Percentiles rank a stretch among this genome's conserved stretches.
These are phyloP conservation scores for Fistularia tabacaria DNA, from an alignment of 2,797 vertebrate genomes.

Conservation along the genomic window DNA sequence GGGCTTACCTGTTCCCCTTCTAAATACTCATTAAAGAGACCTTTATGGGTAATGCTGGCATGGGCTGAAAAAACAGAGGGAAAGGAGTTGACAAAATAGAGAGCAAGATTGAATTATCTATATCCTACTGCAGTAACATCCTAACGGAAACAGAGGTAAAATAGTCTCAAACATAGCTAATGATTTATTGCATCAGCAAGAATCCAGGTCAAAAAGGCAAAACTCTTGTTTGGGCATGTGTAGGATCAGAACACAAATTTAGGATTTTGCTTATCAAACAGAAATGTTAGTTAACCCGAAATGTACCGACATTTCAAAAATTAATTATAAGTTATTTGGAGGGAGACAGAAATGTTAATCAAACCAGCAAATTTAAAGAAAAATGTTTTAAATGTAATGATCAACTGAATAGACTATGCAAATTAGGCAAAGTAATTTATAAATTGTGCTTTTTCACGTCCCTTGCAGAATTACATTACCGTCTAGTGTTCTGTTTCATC, in stretches of 20 bases:
- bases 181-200: conserved; percentile 46
- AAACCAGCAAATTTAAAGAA: too few species aligned
- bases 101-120: conserved; percentile 32
- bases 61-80: conserved; percentile 49
- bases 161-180: conserved; percentile 29
- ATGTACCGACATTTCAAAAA: too few species aligned
- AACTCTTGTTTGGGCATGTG: conserved; percentile 8
- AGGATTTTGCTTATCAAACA: too few species aligned
- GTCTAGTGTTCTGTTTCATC: too few species aligned
- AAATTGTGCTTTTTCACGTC: too few species aligned
- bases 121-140: conserved; percentile 4
- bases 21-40: conserved; percentile 69
- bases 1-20: conserved; percentile 60
- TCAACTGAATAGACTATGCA: too few species aligned
- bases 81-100: conserved; percentile 64
- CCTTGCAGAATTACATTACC: too few species aligned
- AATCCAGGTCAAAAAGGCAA: conserved; percentile 36
- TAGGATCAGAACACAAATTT: conserved; percentile 32
- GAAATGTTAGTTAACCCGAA: too few species aligned
- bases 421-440: too few species aligned
- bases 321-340: too few species aligned
- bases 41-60: conserved; percentile 69
- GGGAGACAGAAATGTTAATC: too few species aligned
- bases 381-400: too few species aligned
- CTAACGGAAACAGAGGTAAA: background rate